Percentiles rank a stretch among this genome's conserved stretches.
Conservation (phyloP, 2,888 invertebrate species). For the Altica lythri region DNA sequence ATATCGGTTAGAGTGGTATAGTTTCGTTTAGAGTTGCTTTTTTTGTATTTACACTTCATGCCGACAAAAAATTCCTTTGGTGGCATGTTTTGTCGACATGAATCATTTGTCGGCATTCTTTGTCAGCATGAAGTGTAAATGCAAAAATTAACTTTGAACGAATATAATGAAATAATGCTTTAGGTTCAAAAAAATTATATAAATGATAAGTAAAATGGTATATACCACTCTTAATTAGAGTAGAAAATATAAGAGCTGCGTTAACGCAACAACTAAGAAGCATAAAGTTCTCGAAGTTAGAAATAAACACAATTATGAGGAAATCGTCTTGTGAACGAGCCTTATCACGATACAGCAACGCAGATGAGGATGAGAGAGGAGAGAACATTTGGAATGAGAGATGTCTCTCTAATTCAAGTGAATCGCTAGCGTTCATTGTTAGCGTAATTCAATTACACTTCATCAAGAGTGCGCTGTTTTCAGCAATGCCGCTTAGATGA, state of each 20-base stretch:
- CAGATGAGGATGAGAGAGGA: slow-evolving; percentile 14
- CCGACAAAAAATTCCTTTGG: no score
- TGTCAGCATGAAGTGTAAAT: no score
- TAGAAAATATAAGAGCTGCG: neutral
- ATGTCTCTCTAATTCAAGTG: slow-evolving; percentile 25
- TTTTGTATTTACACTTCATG: no score
- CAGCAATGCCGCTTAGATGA: slow-evolving; percentile 58
- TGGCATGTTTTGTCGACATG: no score
- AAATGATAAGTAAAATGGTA: no score
- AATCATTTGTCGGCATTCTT: no score
- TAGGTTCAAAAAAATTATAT: no score
- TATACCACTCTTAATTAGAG: neutral
- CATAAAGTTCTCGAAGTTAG: slow-evolving; percentile 9
- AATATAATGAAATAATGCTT: no score
- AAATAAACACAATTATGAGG: slow-evolving; percentile 27
- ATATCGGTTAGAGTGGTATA: no score
- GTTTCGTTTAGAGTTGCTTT: no score
- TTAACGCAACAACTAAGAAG: slow-evolving; percentile 3
- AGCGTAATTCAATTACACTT: slow-evolving; percentile 57
- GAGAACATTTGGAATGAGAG: slow-evolving; percentile 30
- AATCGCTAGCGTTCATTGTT: slow-evolving; percentile 52
- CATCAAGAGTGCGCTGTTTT: slow-evolving; percentile 59
- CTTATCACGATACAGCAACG: slow-evolving; percentile 33
- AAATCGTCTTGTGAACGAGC: slow-evolving; percentile 42
- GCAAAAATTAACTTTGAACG: no score